These are phyloP conservation scores for Pelmatolapia mariae DNA, from an alignment of 2,113 vertebrate species.

Conservation along the genomic window DNA sequence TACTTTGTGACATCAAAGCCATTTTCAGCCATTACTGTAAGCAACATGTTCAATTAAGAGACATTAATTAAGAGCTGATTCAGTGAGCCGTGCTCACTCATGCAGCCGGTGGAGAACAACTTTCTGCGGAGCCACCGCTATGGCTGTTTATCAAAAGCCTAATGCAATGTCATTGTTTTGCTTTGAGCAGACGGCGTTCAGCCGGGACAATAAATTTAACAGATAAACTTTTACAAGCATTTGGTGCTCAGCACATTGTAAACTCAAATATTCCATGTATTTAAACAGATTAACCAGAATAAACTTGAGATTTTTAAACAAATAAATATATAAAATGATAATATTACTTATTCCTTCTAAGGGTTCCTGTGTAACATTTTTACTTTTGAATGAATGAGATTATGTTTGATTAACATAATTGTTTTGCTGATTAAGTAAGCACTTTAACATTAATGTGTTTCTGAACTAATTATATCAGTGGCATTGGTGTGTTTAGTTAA, in stretches of 20 bases:
- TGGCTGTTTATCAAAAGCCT: constrained; percentile 27
- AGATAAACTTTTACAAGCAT: constrained; percentile 20
- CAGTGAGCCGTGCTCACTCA: not conserved
- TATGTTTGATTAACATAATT: not conserved
- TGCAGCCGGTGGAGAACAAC: not conserved
- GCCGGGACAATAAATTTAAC: not conserved
- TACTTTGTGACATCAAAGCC: not conserved
- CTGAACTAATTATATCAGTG: not conserved
- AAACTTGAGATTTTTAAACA: not conserved
- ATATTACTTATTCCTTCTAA: not conserved
- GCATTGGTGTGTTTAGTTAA: not conserved
- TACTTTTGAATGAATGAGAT: not conserved
- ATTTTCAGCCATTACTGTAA: not conserved
- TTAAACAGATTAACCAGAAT: not conserved
- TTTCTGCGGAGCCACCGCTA: not conserved
- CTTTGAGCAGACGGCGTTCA: not conserved
- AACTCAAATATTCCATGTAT: not conserved
- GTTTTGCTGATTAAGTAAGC: not conserved
- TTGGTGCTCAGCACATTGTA: not conserved
- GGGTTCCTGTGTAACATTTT: not conserved
- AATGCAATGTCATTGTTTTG: constrained; percentile 11
- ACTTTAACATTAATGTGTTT: not conserved
- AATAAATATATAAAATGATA: not conserved
- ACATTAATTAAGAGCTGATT: constrained; percentile 23
- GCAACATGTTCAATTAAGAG: constrained; percentile 11